Percentiles rank a stretch among this genome's conserved stretches.
Evolutionary conservation across 2,113 vertebrate species (phyloP).

Genomic region (Potamarius usumacintae): DNA sequence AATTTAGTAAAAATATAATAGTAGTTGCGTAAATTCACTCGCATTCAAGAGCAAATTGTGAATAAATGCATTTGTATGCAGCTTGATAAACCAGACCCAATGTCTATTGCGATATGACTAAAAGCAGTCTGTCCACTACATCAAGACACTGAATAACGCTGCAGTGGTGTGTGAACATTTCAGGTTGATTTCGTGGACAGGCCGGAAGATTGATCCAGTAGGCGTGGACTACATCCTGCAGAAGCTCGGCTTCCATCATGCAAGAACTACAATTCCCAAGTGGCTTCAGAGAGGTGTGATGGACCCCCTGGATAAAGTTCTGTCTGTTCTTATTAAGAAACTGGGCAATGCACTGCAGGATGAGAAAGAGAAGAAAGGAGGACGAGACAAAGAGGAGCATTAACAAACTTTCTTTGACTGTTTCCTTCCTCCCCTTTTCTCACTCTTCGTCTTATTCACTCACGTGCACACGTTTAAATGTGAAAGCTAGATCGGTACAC

Average conservation of each 20-base stretch:
- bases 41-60: not conserved
- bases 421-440: constrained; percentile 7
- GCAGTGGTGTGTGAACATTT: not conserved
- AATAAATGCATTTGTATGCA: not conserved
- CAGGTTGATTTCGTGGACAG: constrained; percentile 98
- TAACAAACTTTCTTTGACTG: constrained; percentile 55
- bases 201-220: constrained; percentile 95
- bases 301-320: constrained; percentile 97
- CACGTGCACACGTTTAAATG: constrained; percentile 63
- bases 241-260: constrained; percentile 98
- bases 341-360: constrained; percentile 93
- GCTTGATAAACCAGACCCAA: not conserved
- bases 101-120: not conserved
- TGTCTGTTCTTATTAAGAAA: constrained; percentile 96
- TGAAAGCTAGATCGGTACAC: constrained; percentile 65
- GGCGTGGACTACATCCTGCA: constrained; percentile 98
- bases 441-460: not conserved
- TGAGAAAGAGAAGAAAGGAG: constrained; percentile 90
- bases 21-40: too few species aligned
- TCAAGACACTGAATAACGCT: not conserved
- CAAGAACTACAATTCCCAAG: constrained; percentile 97
- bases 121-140: not conserved
- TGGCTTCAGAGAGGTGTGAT: constrained; percentile 99
- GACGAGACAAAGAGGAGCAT: constrained; percentile 91
- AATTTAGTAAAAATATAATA: too few species aligned